Conservation (phyloP, 2,888 invertebrate genomes). For the Alloscopus bannaensis region DNA sequence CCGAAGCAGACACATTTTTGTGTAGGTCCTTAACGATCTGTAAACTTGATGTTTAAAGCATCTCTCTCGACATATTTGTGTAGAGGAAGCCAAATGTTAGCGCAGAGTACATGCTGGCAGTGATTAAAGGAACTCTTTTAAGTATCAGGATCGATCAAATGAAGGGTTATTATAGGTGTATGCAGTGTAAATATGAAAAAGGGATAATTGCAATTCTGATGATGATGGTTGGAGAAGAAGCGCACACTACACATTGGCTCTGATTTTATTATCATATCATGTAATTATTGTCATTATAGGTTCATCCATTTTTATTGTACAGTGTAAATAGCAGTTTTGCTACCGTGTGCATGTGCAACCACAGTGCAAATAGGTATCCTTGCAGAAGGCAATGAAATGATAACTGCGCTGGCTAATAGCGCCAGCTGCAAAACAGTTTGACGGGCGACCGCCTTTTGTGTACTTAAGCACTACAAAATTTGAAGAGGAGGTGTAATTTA, state of each 20-base stretch:
- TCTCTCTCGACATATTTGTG: neutral
- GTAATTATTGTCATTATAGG: neutral
- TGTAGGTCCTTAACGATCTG: conserved; percentile 44
- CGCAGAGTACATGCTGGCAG: conserved; percentile 3
- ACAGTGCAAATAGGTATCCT: no score
- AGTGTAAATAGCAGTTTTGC: no score
- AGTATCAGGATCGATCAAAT: neutral
- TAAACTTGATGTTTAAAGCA: conserved; percentile 11
- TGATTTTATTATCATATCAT: neutral
- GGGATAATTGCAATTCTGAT: conserved; percentile 1
- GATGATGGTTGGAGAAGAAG: no score
- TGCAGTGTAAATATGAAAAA: neutral
- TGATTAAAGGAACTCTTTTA: conserved; percentile 17
- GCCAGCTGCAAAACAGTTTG: no score
- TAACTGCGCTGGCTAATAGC: no score
- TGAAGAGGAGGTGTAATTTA: no score
- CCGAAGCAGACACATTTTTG: conserved; percentile 25
- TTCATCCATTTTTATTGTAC: no score
- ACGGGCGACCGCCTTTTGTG: no score
- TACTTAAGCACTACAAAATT: no score
- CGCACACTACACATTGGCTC: neutral
- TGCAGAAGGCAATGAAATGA: no score
- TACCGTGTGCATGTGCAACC: no score
- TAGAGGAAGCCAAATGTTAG: neutral
- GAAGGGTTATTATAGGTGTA: neutral